Base-by-base conservation (phyloP, 1,140 invertebrate species). In the Drosophila lacteicornis region DNA sequence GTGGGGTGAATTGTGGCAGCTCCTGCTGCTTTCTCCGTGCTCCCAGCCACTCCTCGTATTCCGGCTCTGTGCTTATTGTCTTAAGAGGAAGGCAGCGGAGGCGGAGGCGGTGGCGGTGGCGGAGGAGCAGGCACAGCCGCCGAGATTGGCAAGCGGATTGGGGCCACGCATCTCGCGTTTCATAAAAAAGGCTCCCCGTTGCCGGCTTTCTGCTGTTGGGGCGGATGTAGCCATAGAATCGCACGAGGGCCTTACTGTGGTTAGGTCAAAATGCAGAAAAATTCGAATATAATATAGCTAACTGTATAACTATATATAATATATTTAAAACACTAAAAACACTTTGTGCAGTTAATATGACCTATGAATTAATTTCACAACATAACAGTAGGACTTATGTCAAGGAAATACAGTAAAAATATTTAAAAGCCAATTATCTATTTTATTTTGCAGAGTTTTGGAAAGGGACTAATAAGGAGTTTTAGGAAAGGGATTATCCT, bases 61-160 rank as follows among this genome's bases (percentile, higher is more conserved):
- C 19, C 22, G 49, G 63, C 71, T 50, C 53, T 27, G 55, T 81
- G 68, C 74, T 90, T 90, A 88, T 88, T 88, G 85, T 88, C 84
- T 88, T 88, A 90, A 70, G 80, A 90, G 84, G 62, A 82, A 73
- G 70, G 77, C 58, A 33, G 36, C 22, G 27, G 22, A 47, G 57
- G 17, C 11, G 61, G 33, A 36, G 43, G 42, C 19, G 22, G 22
- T 3, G 22, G 22, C 43, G 47, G 17, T 59, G 30, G 36, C 38
- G 30, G 17, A 36, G 60, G 40, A 15, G 40, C 12, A 46, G 57
- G 57, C 42, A 47, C 36, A 33, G 63, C 40, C 8, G 25, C 51
- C 74, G 59, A 68, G 73, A 67, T 73, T 83, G 81, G 76, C 49
- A 68, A 61, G 73, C 60, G 76, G 75, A 67, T 75, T 60, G 62